phyloP scores from a whole-genome alignment of 2,797 vertebrate species.

The Tragopan temminckii region DNA sequence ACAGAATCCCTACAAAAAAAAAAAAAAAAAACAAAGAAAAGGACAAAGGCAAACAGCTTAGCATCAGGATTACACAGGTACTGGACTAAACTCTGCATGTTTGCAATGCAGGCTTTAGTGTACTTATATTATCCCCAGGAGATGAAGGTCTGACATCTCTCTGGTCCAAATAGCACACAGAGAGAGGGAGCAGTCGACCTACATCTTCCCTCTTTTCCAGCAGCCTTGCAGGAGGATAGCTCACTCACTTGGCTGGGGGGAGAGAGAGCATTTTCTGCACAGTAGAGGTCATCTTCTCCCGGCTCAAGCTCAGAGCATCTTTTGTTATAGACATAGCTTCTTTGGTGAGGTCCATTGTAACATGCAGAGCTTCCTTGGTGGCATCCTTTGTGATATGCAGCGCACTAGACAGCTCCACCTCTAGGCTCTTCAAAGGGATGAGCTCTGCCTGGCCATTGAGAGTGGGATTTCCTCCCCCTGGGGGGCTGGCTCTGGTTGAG shows the following conservation, averaged over 20 bases:
- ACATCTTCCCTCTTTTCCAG: background rate
- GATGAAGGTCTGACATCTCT: background rate
- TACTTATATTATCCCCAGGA: background rate
- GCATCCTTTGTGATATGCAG: conserved; percentile 92
- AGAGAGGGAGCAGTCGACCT: background rate
- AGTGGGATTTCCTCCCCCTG: conserved; percentile 72
- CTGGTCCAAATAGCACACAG: rapidly evolving
- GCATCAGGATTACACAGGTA: background rate
- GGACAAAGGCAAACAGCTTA: background rate
- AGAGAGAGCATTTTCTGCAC: conserved; percentile 93
- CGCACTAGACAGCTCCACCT: conserved; percentile 92
- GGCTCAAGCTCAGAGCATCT: conserved; percentile 92
- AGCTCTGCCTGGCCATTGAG: conserved; percentile 76
- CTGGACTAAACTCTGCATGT: background rate
- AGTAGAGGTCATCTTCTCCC: conserved; percentile 88
- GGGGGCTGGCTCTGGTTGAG: background rate
- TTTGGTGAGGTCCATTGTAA: conserved; percentile 95
- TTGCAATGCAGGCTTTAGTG: background rate
- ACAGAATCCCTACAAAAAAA: conserved; percentile 82
- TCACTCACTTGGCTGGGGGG: conserved; percentile 83
- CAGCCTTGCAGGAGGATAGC: background rate
- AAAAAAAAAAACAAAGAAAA: background rate
- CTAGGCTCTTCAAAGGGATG: conserved; percentile 85
- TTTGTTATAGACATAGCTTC: conserved; percentile 94
- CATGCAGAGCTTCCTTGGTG: conserved; percentile 93